Conservation (phyloP, 2,113 vertebrate species). For the Channa maculata region DNA sequence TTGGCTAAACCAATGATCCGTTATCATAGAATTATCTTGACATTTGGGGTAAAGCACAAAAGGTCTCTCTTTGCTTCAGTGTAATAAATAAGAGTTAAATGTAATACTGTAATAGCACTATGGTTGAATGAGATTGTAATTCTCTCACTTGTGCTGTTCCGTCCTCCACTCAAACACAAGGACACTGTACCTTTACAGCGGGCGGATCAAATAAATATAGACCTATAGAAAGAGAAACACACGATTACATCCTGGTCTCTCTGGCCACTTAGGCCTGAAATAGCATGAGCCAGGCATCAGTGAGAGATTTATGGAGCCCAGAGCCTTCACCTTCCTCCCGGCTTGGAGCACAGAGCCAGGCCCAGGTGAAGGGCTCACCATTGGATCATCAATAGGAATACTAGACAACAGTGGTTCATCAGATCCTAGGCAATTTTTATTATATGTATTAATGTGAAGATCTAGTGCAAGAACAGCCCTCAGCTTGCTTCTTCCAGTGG, state of each 20-base stretch:
- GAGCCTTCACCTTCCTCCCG: constrained; percentile 51
- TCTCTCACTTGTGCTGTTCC: neutral
- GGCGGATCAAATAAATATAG: constrained; percentile 59
- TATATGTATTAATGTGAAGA: neutral
- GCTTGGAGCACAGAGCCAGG: constrained; percentile 23
- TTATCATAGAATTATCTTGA: constrained; percentile 45
- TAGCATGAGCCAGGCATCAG: constrained; percentile 38
- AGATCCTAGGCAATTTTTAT: neutral
- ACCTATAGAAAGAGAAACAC: constrained; percentile 37
- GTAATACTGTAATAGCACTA: constrained; percentile 40
- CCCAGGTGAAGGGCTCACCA: constrained; percentile 1
- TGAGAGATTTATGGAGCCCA: constrained; percentile 50
- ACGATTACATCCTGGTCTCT: constrained; percentile 44
- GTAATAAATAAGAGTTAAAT: constrained; percentile 58
- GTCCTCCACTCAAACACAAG: constrained; percentile 40
- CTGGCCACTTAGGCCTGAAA: constrained; percentile 54
- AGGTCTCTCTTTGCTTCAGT: constrained; percentile 1
- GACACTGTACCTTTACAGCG: constrained; percentile 41
- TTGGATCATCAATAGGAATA: constrained; percentile 8
- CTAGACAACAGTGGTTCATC: neutral
- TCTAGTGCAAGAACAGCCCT: constrained; percentile 5
- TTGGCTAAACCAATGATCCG: constrained; percentile 10
- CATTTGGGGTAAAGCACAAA: constrained; percentile 35
- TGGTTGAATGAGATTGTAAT: constrained; percentile 22
- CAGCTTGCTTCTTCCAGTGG: neutral